These are phyloP conservation scores for Sinonovacula constricta DNA, from an alignment of 1,140 invertebrate genomes.

Conservation along the genomic window DNA sequence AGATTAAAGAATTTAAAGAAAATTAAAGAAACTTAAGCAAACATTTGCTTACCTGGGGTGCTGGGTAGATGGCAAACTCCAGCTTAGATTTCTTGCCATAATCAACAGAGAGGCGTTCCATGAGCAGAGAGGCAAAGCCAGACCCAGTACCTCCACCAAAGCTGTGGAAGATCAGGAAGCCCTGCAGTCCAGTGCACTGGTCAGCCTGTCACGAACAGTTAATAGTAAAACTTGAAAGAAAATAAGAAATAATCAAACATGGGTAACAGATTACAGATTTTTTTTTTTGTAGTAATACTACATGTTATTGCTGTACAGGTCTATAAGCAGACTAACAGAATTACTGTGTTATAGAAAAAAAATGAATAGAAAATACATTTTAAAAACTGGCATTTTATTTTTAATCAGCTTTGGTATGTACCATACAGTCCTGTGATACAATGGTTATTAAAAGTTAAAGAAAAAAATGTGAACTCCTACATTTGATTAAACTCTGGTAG, in stretches of 20 bases:
- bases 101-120: slow-evolving; percentile 93
- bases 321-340: neutral
- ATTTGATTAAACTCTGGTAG: neutral
- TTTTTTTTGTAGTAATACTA: neutral
- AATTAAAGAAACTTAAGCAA: neutral
- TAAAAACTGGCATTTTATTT: neutral
- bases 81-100: slow-evolving; percentile 94
- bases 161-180: slow-evolving; percentile 81
- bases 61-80: slow-evolving; percentile 75
- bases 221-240: neutral
- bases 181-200: slow-evolving; percentile 89
- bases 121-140: slow-evolving; percentile 91
- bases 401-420: neutral
- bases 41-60: slow-evolving; percentile 71
- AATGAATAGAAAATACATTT: neutral
- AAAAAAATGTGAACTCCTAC: neutral
- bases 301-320: neutral
- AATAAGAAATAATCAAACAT: neutral
- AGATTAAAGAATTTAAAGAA: neutral
- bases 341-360: neutral
- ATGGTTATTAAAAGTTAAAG: neutral
- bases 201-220: slow-evolving; percentile 80
- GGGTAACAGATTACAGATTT: neutral
- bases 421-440: neutral
- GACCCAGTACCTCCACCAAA: slow-evolving; percentile 86